Base-by-base conservation (phyloP, 1,140 invertebrate genomes). In the Lineus longissimus region DNA sequence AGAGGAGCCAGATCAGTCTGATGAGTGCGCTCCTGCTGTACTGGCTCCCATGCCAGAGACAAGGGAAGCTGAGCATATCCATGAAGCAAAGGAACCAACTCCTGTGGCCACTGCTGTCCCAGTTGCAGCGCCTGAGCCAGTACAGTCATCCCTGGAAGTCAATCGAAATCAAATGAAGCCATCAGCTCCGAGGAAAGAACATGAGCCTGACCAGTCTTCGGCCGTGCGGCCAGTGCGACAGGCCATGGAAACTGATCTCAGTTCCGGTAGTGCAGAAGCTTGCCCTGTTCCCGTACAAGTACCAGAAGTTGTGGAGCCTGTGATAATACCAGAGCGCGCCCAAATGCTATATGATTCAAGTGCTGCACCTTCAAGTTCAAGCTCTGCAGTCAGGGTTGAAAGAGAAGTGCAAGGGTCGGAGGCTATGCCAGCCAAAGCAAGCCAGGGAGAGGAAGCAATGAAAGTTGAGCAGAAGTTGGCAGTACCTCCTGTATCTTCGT, bases 221-320 rank as follows among this genome's bases (percentile, higher is more conserved):
- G 4, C 33, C 4, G 15, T 15, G 15, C 4, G 15, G 33, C 33
- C 33, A 36, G 33, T 36, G 15, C 4, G 6, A 36, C 6, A 60
- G 22, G n/a, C 54, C 7, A 62, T 45, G 58, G 61, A 59, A 25
- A 19, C 55, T 11, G 56, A 15, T 55, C 56, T 55, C 2, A 33
- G 51, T 27, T 22, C 45, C 23, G 36, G 6, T 25, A 41, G 25
- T 4, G 41, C 19, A 23, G 40, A 30, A 47, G 59, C 41, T 23
- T 36, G 4, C 33, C 15, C 33, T 15, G 33, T 4, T 36, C 33
- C 33, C 33, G 15, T 7, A 15, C 33, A 36, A 36, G 33, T 36
- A 4, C 33, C 33, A 7, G 33, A 36, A 15, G 33, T 36, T 36
- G 33, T 36, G 4, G 33, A 36, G 33, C 33, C 33, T 7, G 33